A percentile compares a stretch with the other conserved stretches of the same genome.
Conservation (phyloP, 2,113 vertebrate genomes). For the Gasterosteus nipponicus region DNA sequence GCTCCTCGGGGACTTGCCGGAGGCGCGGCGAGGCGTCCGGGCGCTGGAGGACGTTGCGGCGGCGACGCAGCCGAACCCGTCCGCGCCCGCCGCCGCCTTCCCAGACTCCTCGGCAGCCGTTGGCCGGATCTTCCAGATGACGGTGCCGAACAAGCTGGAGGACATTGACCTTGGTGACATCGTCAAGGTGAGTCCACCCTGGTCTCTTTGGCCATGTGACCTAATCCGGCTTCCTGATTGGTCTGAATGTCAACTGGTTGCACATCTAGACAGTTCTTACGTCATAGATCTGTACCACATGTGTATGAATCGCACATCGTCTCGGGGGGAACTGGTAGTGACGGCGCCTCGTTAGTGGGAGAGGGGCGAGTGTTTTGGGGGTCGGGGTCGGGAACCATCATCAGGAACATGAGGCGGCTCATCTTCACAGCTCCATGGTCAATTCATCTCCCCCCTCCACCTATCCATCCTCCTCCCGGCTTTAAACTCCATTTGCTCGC, state of each 20-base stretch:
- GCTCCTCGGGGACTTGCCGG: conserved; percentile 83
- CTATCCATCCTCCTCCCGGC: conserved; percentile 1
- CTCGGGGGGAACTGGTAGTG: too few species aligned
- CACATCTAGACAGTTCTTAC: too few species aligned
- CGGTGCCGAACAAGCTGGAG: conserved; percentile 85
- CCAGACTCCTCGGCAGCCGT: conserved; percentile 88
- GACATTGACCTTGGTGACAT: conserved; percentile 80
- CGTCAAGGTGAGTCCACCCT: conserved; percentile 83
- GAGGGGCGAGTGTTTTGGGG: too few species aligned
- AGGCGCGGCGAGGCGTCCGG: conserved; percentile 45
- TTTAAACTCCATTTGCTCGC: background rate
- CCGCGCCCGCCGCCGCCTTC: conserved; percentile 77
- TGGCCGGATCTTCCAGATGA: conserved; percentile 88
- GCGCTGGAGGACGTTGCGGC: conserved; percentile 26
- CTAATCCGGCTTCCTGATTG: too few species aligned
- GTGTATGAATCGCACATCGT: too few species aligned
- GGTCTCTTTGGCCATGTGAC: too few species aligned
- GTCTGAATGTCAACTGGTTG: too few species aligned
- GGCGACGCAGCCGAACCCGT: conserved; percentile 25
- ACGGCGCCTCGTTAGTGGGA: too few species aligned
- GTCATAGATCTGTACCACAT: too few species aligned
- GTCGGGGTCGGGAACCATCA: background rate
- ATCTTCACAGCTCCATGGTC: conserved; percentile 15
- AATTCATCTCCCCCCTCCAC: conserved; percentile 12
- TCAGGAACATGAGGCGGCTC: conserved; percentile 1